Evolutionary conservation across 2,888 invertebrate genomes (phyloP).

Genomic region (Zygogramma bicolorata): DNA sequence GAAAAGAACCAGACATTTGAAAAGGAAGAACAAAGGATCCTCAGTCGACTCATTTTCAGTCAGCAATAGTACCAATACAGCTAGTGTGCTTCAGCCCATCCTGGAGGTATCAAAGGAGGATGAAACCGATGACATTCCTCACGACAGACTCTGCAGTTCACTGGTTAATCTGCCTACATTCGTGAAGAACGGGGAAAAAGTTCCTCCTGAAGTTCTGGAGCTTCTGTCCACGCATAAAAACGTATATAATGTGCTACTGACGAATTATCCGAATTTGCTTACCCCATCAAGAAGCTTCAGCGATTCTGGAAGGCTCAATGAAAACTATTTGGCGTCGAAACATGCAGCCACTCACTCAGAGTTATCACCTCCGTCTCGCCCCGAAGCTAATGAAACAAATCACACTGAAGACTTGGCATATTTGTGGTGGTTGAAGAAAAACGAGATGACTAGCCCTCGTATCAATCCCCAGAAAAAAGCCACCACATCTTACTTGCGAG

Average conservation of each 20-base stretch:
- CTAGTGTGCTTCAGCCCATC: conserved; percentile 70
- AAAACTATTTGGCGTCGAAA: conserved; percentile 59
- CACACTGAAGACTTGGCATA: conserved; percentile 66
- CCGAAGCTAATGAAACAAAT: conserved; percentile 59
- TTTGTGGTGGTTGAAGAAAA: conserved; percentile 71
- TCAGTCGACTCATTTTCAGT: conserved; percentile 80
- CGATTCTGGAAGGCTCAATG: conserved; percentile 72
- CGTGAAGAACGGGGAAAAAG: conserved; percentile 81
- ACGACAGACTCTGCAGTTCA: conserved; percentile 78
- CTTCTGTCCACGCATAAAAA: conserved; percentile 77
- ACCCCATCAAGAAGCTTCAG: conserved; percentile 81
- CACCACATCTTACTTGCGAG: conserved; percentile 77
- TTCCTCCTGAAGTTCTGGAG: conserved; percentile 82
- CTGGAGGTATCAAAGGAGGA: conserved; percentile 61
- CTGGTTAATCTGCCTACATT: conserved; percentile 88
- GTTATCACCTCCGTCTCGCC: conserved; percentile 59
- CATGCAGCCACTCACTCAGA: conserved; percentile 61
- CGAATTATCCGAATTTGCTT: conserved; percentile 81
- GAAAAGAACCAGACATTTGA: conserved; percentile 72
- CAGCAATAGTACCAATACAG: conserved; percentile 76
- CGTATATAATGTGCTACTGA: conserved; percentile 78
- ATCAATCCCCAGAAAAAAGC: conserved; percentile 63
- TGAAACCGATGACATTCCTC: conserved; percentile 54
- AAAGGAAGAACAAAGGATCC: conserved; percentile 70
- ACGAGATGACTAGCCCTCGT: conserved; percentile 64